Percentiles rank a stretch among this genome's conserved stretches.
phyloP scores from a whole-genome alignment of 2,113 vertebrate genomes.

The Octodon degus region DNA sequence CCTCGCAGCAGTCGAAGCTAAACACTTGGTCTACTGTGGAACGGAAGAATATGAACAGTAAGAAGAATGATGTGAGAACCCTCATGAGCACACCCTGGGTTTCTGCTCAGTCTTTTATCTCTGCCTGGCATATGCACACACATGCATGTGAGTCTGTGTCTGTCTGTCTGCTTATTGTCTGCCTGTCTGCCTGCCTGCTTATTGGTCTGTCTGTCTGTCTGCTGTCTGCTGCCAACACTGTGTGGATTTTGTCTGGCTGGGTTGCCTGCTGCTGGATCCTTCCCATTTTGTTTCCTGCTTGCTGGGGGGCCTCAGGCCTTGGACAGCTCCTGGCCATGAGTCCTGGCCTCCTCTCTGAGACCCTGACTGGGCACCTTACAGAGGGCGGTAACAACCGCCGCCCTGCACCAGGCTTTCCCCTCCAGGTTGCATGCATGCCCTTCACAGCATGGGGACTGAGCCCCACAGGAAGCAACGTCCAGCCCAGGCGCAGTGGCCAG shows the following conservation, averaged over 20 bases:
- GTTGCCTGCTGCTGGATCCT: not conserved
- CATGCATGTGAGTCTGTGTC: no score
- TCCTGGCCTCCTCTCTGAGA: not conserved
- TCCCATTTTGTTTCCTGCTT: not conserved
- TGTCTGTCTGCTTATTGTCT: not conserved
- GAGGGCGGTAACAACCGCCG: rapidly evolving
- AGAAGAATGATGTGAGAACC: not conserved
- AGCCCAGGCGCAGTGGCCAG: rapidly evolving
- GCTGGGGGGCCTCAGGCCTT: no score
- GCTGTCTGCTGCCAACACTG: not conserved
- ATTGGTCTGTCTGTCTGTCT: not conserved
- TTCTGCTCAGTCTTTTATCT: not conserved
- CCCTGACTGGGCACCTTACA: not conserved
- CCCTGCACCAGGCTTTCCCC: rapidly evolving
- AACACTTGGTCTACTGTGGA: not conserved
- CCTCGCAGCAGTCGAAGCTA: not conserved
- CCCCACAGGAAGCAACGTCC: not conserved
- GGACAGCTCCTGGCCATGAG: not conserved
- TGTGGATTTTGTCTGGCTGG: not conserved
- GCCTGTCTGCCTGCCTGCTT: not conserved
- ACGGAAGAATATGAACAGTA: not conserved
- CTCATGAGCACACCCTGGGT: no score
- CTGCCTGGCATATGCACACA: rapidly evolving
- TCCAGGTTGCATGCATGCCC: rapidly evolving
- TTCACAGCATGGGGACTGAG: rapidly evolving